Evolutionary conservation across 2,888 invertebrate species (phyloP), one percentile per base, ranked within the genome.

Genomic region (Xestia rhomboidea): DNA sequence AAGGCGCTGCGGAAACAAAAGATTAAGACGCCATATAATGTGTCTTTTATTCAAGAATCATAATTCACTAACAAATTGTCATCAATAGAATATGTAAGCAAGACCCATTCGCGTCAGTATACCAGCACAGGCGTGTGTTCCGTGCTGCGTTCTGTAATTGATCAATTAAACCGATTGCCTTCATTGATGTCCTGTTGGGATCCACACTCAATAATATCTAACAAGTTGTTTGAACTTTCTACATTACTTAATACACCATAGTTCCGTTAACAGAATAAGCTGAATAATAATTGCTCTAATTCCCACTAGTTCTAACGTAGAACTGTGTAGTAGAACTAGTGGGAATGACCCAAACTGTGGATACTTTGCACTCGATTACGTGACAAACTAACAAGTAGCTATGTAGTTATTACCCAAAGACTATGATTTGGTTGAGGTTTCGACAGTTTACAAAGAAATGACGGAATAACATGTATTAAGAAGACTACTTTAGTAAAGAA

Each of bases 111-210:
- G 15, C 49, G 13, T 41, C n/a, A n/a, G 66, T 13, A 15, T 24
- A 38, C 15, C 30, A 15, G n/a, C 73, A 38, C 8, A 24, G 11
- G 30, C 41, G 68, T 44, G 54, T 41, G 74, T n/a, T 18, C 51
- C 38, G 34, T 21, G n/a, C 30, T 30, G 30, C 38, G 44, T 27
- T 46, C 78, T 77, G 60, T 69, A 84, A 86, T 84, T 81, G 77
- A 69, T 77, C 89, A 90, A 91, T 90, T 90, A 86, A 75, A 73
- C 38, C 57, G 84, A 85, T 85, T 87, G 80, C 76, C 74, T 77
- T 84, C 70, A 90, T 86, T 88, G 90, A 81, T 79, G 73, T 76
- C 83, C 30, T 79, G 77, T 72, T 49, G 86, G 27, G 81, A 84
- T 86, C 38, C 10, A 60, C 46, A 72, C 73, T 74, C 71, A 72